Evolutionary conservation across 2,113 vertebrate species (phyloP).

Genomic region (Otus sunia): DNA sequence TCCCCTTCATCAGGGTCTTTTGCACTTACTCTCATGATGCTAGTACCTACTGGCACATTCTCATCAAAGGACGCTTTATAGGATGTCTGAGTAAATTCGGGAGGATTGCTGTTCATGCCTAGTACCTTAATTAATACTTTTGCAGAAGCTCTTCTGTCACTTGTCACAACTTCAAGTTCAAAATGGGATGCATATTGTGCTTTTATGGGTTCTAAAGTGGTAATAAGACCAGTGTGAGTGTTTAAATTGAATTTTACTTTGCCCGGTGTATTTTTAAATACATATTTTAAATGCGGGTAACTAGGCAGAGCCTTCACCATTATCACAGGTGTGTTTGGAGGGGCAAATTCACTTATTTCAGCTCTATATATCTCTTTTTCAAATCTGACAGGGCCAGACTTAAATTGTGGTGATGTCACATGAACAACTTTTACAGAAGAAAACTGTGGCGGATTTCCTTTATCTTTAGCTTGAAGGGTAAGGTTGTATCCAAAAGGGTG

Average conservation of each 20-base stretch:
- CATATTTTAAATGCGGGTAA: constrained; percentile 85
- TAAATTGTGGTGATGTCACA: constrained; percentile 86
- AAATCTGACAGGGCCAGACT: constrained; percentile 85
- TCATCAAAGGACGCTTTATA: constrained; percentile 93
- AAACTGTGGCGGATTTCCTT: constrained; percentile 89
- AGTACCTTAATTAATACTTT: constrained; percentile 87
- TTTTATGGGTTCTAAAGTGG: constrained; percentile 83
- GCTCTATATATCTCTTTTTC: constrained; percentile 89
- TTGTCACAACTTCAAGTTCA: constrained; percentile 89
- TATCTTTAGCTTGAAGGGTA: constrained; percentile 95
- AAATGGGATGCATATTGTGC: constrained; percentile 78
- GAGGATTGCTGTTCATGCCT: constrained; percentile 89
- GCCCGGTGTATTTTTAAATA: constrained; percentile 82
- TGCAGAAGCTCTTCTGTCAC: constrained; percentile 83
- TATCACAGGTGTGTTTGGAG: constrained; percentile 88
- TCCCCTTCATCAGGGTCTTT: constrained; percentile 89
- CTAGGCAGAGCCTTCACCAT: constrained; percentile 87
- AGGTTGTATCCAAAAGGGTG: constrained; percentile 94
- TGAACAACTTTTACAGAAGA: constrained; percentile 89
- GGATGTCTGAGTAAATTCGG: constrained; percentile 89
- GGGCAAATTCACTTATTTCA: constrained; percentile 92
- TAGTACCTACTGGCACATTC: constrained; percentile 87
- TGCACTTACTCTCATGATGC: constrained; percentile 85
- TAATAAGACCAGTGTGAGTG: constrained; percentile 89
- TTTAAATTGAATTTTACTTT: constrained; percentile 86